A percentile compares a stretch with the other conserved stretches of the same genome.
phyloP scores from a whole-genome alignment of 1,140 invertebrate genomes.

The Drosophila seguyi region DNA sequence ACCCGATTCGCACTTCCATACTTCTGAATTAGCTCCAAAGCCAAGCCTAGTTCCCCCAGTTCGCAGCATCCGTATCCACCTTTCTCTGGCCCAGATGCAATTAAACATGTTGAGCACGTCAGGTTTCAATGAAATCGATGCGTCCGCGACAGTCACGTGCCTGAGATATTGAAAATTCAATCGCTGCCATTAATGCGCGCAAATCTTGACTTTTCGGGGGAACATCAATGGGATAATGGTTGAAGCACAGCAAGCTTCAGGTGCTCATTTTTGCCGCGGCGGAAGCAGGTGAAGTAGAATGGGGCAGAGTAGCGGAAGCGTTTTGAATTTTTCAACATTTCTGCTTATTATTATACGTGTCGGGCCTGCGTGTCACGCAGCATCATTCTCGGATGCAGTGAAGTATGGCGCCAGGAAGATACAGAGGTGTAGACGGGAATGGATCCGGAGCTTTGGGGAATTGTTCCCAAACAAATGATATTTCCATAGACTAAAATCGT shows the following conservation, averaged over 20 bases:
- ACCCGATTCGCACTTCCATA: conserved; percentile 6
- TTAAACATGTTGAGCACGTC: conserved; percentile 80
- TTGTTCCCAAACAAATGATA: conserved; percentile 54
- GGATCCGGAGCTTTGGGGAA: background rate
- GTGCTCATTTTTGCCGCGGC: conserved; percentile 28
- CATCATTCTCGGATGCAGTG: conserved; percentile 36
- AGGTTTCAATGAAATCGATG: conserved; percentile 76
- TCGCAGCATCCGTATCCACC: background rate
- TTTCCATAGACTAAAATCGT: background rate
- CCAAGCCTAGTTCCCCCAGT: conserved; percentile 4
- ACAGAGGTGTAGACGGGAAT: background rate
- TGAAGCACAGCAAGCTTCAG: conserved; percentile 26
- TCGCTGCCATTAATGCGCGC: conserved; percentile 75
- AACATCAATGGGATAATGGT: conserved; percentile 78
- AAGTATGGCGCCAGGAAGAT: conserved; percentile 10
- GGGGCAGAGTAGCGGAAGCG: conserved; percentile 46
- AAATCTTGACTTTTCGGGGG: conserved; percentile 75
- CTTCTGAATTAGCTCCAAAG: background rate
- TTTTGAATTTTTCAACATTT: conserved; percentile 84
- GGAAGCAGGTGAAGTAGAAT: background rate
- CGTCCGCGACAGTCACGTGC: conserved; percentile 70
- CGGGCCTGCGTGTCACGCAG: conserved; percentile 74
- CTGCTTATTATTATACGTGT: conserved; percentile 84
- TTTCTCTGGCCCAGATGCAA: conserved; percentile 32
- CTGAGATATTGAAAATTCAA: conserved; percentile 82